Evolutionary conservation across 2,888 invertebrate species (phyloP).

Genomic region (Drosophila pseudotalamancana): DNA sequence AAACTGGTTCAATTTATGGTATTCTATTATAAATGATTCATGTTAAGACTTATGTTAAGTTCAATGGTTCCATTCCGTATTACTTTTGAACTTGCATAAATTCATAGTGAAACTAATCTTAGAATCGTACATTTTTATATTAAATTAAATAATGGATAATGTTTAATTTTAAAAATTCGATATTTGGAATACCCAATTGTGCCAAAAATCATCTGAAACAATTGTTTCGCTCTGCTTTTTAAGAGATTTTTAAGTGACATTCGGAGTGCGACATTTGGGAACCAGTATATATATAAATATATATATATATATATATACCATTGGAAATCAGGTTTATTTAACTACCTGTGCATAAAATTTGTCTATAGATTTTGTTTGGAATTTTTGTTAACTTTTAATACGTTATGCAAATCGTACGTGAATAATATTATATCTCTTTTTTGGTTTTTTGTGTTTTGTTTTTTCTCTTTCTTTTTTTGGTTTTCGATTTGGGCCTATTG

Average conservation of each 20-base stretch:
- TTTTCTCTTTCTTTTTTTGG: background rate
- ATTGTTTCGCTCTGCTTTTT: background rate
- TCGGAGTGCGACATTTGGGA: slow-evolving; percentile 39
- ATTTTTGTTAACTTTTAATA: slow-evolving; percentile 5
- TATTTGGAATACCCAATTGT: background rate
- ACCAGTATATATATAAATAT: slow-evolving; percentile 11
- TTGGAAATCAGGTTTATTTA: slow-evolving; percentile 48
- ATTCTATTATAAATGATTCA: no score
- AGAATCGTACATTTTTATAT: no score
- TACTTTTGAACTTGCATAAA: no score
- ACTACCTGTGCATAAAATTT: slow-evolving; percentile 36
- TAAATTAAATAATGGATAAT: no score
- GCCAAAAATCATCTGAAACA: background rate
- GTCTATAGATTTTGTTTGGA: slow-evolving; percentile 16
- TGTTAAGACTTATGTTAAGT: no score
- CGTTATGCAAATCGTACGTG: slow-evolving; percentile 20
- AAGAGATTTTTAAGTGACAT: slow-evolving; percentile 6
- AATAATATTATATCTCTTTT: slow-evolving; percentile 3
- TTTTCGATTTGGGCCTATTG: background rate
- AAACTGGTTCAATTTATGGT: background rate
- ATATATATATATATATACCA: background rate
- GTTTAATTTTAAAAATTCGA: no score
- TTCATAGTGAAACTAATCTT: no score
- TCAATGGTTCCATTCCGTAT: background rate
- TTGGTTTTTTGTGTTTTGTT: background rate